Base-by-base conservation (phyloP, 2,888 invertebrate species). In the Luperina nickerlii region DNA sequence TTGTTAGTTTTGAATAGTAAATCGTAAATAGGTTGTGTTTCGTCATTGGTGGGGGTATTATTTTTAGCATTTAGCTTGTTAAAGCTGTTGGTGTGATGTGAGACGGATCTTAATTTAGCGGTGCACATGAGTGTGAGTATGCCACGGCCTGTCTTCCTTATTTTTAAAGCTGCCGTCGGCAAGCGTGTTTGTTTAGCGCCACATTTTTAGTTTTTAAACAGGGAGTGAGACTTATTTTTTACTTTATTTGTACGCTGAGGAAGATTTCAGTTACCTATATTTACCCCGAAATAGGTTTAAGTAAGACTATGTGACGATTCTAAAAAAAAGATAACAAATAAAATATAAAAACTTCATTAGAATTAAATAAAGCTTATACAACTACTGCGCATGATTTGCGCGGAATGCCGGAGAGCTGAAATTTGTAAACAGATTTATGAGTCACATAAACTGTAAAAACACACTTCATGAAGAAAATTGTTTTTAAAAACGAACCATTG, bases 41-140 rank as follows among this genome's bases (percentile, higher is more conserved):
- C 94, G 94, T 95, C 95, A 96, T 89, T 93, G 92, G 92, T 91
- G 91, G 91, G 91, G 91, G 91, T 90, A 92, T 94, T 96, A 96
- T 96, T 96, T 96, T 96, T 96, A 96, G 96, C 92, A 92, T 95
- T 95, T 95, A 95, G 96, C 96, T 95, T 96, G 96, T 96, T 95
- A 95, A 95, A 95, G 95, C 93, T 95, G 95, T 94, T 93, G 92
- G 94, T 94, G 94, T 93, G 94, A 92, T 95, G 95, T 92, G 95
- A 93, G 96, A 91, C 92, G 91, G 95, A 90, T 96, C 96, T 96
- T 96, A 95, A 96, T 95, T 96, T 96, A 96, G 96, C 95, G 90
- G 93, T 94, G 94, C 92, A 93, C 93, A 94, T 92, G 92, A 93
- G 94, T 95, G 95, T 96, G 94, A 95, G 96, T 96, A 96, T 95